A percentile compares a stretch with the other conserved stretches of the same genome.
These are phyloP conservation scores for Priocnemis perturbator DNA, from an alignment of 2,888 invertebrate species.

Conservation along the genomic window DNA sequence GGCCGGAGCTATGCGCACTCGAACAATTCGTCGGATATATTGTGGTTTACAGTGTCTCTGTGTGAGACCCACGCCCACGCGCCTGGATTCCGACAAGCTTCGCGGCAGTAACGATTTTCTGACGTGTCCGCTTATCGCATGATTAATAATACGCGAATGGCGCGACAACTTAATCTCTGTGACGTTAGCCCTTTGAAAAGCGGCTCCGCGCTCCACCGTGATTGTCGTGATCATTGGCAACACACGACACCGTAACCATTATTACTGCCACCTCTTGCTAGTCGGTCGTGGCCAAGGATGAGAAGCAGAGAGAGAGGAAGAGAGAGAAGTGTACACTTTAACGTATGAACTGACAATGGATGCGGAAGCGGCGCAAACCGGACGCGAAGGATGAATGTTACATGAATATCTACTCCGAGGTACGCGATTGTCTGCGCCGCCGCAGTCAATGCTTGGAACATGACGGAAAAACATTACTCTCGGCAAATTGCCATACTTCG, in stretches of 20 bases:
- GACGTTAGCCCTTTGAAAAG: constrained; percentile 35
- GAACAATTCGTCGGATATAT: no score
- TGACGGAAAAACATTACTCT: constrained; percentile 59
- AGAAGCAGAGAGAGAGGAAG: background rate
- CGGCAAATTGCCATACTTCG: constrained; percentile 55
- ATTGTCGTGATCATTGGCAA: no score
- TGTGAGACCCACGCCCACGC: constrained; percentile 21
- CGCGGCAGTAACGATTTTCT: constrained; percentile 54
- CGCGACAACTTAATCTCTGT: constrained; percentile 65
- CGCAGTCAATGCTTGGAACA: constrained; percentile 39
- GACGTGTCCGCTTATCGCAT: constrained; percentile 52
- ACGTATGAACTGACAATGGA: constrained; percentile 52
- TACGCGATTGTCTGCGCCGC: constrained; percentile 50
- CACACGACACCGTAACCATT: constrained; percentile 24
- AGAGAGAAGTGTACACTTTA: constrained; percentile 27
- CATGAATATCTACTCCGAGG: constrained; percentile 45
- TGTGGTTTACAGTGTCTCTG: no score
- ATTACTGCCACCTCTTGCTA: constrained; percentile 22
- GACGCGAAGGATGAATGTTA: constrained; percentile 54
- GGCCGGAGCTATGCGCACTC: no score
- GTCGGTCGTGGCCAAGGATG: background rate
- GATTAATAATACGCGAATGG: constrained; percentile 62
- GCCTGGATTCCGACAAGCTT: constrained; percentile 32
- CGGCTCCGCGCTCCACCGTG: background rate
- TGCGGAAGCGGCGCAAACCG: constrained; percentile 46